phyloP scores from a whole-genome alignment of 2,888 invertebrate species.

The Rhamphomyia laevipes region DNA sequence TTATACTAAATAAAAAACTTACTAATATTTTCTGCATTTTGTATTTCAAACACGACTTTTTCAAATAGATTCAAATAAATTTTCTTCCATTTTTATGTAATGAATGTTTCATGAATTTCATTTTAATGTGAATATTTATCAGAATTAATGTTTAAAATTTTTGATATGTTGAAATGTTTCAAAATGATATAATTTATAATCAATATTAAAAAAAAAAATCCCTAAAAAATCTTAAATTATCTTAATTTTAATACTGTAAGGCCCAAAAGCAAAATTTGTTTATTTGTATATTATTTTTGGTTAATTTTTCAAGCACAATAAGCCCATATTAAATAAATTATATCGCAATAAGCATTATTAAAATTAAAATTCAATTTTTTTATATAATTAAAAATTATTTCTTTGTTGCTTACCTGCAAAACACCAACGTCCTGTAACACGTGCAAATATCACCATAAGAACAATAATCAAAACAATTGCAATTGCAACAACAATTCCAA shows the following conservation, averaged over 20 bases:
- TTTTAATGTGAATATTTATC: too few species aligned
- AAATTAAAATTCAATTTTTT: not conserved
- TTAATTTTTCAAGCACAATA: not conserved
- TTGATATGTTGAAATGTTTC: too few species aligned
- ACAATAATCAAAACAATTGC: conserved; percentile 55
- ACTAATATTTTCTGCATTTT: too few species aligned
- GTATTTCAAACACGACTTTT: too few species aligned
- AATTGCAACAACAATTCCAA: conserved; percentile 60
- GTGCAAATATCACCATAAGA: conserved; percentile 55
- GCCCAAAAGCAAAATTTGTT: not conserved
- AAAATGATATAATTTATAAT: too few species aligned
- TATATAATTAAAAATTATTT: not conserved
- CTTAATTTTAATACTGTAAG: not conserved
- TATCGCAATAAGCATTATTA: not conserved
- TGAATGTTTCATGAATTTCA: too few species aligned
- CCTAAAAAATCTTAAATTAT: too few species aligned
- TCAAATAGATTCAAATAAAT: too few species aligned
- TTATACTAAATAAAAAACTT: too few species aligned
- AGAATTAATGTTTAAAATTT: too few species aligned
- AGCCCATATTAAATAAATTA: not conserved
- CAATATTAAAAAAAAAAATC: too few species aligned
- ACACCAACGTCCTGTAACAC: conserved; percentile 74
- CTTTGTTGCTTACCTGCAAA: conserved; percentile 59
- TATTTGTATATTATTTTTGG: not conserved
- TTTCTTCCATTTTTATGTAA: too few species aligned